Evolutionary conservation across 1,140 invertebrate species (phyloP).

Genomic region (Drosophila pachea): DNA sequence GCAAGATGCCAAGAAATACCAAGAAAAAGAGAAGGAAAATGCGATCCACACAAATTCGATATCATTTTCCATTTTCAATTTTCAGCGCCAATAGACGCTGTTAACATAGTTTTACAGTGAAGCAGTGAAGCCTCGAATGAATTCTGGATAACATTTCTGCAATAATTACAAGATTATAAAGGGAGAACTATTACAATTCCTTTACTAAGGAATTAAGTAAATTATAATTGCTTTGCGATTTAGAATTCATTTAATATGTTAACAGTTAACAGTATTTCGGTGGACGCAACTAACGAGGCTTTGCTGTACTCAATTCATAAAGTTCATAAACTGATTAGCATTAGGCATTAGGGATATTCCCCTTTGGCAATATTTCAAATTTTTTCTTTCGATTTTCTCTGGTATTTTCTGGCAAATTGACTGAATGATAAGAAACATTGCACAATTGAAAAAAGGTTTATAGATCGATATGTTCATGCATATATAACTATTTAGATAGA

Average conservation of each 20-base stretch:
- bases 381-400: neutral
- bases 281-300: too few relatives aligned
- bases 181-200: too few relatives aligned
- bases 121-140: too few relatives aligned
- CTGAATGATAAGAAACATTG: conserved; percentile 1
- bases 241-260: too few relatives aligned
- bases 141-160: too few relatives aligned
- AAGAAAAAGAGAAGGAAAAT: conserved; percentile 4
- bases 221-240: too few relatives aligned
- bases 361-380: neutral
- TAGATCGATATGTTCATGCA: neutral
- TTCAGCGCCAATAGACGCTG: too few relatives aligned
- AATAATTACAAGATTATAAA: too few relatives aligned
- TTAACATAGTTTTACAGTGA: too few relatives aligned
- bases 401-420: conserved; percentile 4
- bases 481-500: conserved; percentile 16
- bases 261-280: too few relatives aligned
- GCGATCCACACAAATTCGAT: neutral
- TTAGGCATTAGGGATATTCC: conserved; percentile 2
- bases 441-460: conserved; percentile 3
- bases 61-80: neutral
- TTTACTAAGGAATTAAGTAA: too few relatives aligned
- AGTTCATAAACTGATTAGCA: neutral
- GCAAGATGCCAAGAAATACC: conserved; percentile 10
- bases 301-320: too few relatives aligned